Evolutionary conservation across 2,797 vertebrate species (phyloP).

Genomic region (Phalanger gymnotis): DNA sequence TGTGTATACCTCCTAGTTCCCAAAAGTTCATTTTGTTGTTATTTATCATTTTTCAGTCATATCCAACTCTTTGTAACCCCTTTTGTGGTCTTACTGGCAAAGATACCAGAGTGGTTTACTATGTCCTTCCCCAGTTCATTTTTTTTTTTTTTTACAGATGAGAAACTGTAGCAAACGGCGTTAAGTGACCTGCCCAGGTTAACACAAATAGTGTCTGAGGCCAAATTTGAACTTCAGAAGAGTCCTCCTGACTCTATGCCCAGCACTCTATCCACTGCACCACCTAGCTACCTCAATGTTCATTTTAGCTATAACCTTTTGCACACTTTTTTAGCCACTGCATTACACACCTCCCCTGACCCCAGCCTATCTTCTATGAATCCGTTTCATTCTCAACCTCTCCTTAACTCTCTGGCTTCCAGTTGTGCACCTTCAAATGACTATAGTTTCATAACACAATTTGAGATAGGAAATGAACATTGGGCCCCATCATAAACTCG

Average conservation of each 20-base stretch:
- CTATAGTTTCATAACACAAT: neutral
- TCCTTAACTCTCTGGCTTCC: neutral
- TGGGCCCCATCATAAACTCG: neutral
- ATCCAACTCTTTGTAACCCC: too few species aligned
- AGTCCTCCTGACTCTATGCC: neutral
- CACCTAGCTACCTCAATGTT: neutral
- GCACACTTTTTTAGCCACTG: neutral
- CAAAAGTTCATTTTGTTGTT: too few species aligned
- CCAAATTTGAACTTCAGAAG: neutral
- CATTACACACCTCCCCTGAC: neutral
- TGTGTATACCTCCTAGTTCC: too few species aligned
- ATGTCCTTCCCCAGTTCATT: too few species aligned
- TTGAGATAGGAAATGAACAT: neutral
- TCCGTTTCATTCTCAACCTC: neutral
- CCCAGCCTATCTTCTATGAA: neutral
- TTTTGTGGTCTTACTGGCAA: too few species aligned
- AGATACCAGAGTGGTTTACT: too few species aligned
- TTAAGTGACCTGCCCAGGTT: neutral
- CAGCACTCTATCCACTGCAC: neutral
- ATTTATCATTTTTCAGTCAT: too few species aligned
- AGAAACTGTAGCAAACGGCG: too few species aligned
- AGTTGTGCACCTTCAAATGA: neutral
- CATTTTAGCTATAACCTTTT: neutral
- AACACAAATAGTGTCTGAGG: neutral
- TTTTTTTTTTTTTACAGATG: too few species aligned